Conservation (phyloP, 2,113 vertebrate genomes). For the Callaeas wilsoni region DNA sequence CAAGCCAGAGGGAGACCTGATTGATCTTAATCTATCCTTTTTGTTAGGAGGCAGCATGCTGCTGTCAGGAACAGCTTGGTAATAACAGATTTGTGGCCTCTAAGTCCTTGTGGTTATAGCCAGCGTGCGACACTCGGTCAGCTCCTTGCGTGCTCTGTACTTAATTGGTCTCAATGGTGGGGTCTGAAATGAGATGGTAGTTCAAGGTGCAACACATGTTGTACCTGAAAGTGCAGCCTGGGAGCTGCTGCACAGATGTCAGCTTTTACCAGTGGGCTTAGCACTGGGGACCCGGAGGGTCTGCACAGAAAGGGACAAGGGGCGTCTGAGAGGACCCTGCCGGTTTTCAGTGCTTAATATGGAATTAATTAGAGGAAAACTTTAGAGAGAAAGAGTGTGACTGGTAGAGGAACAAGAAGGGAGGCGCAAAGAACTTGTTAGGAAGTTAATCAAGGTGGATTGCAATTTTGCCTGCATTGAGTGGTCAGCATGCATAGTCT, state of each 20-base stretch:
- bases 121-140: conserved; percentile 63
- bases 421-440: not conserved
- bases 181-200: conserved; percentile 70
- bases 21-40: conserved; percentile 81
- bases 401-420: not conserved
- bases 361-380: conserved; percentile 46
- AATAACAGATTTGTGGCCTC: conserved; percentile 77
- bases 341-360: not conserved
- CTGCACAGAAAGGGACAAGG: conserved; percentile 17
- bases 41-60: conserved; percentile 75
- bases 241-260: conserved; percentile 77
- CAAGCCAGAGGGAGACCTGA: conserved; percentile 73
- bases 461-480: not conserved
- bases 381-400: not conserved
- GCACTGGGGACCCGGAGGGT: conserved; percentile 34
- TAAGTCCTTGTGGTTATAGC: conserved; percentile 78
- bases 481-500: not conserved
- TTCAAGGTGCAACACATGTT: conserved; percentile 78
- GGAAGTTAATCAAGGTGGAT: not conserved
- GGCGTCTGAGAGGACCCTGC: conserved; percentile 19
- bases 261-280: conserved; percentile 56
- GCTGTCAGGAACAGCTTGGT: conserved; percentile 82
- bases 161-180: conserved; percentile 77
- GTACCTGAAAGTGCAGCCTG: conserved; percentile 73
- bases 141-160: conserved; percentile 38